Base-by-base conservation (phyloP, 1,140 invertebrate species). In the Drosophila kurseongensis region DNA sequence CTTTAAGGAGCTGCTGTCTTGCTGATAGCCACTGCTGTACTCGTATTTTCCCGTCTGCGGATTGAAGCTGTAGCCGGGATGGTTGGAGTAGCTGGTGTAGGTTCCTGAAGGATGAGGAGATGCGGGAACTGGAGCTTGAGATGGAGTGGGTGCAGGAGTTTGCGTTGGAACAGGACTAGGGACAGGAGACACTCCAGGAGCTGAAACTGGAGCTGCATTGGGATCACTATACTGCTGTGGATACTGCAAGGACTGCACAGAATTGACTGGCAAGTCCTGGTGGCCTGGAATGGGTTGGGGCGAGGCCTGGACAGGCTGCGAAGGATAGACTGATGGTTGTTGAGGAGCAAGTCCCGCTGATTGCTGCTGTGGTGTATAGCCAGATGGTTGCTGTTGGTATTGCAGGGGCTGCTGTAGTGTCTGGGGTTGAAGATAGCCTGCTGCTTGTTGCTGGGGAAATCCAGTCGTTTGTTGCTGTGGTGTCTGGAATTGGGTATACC, bases 61-160 rank as follows among this genome's bases (percentile, higher is more conserved):
- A 78, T 92, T 92, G 18, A 56, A 92, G 40, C 90, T 86, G 52
- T 92, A 92, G 38, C 91, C 91, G 3, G 92, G 91, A 89, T 91
- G 91, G 56, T 89, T 90, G 29, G 83, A 89, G 16, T 86, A 90
- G 66, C 78, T 86, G 32, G 55, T 67, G 54, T 75, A 71, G 5
- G 65, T 90, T n/a, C 74, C 40, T 3, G 54, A 67, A 0, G 16
- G 9, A 41, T 58, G 12, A 0, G 44, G 5, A 6, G 48, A 48
- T 4, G 54, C 5, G 10, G 35, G 8, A 32, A 10, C 52, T 32
- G 52, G 13, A 51, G 13, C 55, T 42, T 57, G 38, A 44, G 32
- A 2, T 36, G 38, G 16, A 4, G 51, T 35, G n/a, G 48, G n/a
- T 14, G 9, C 52, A 23, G 66, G 13, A 44, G 9, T 55, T 35